Conservation (phyloP, 2,113 vertebrate genomes). For the Rutilus rutilus region DNA sequence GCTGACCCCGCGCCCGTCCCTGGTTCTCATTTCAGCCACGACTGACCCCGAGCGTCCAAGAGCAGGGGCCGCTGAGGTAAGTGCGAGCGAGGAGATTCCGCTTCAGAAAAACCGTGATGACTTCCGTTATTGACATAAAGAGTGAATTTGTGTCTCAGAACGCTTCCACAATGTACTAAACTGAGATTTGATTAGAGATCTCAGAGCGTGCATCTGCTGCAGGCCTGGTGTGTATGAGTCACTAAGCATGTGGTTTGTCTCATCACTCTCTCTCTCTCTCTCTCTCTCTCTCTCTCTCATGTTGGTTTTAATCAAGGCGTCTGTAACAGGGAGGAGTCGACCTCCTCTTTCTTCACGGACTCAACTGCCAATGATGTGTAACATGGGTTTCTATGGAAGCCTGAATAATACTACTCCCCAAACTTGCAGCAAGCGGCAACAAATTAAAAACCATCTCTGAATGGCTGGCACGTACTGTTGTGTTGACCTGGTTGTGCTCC, state of each 20-base stretch:
- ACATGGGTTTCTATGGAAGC: conserved; percentile 53
- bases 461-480: conserved; percentile 20
- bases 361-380: conserved; percentile 44
- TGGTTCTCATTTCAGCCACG: conserved; percentile 90
- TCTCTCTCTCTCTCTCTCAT: conserved; percentile 11
- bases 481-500: neutral
- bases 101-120: neutral
- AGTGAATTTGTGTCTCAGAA: conserved; percentile 40
- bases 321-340: conserved; percentile 31
- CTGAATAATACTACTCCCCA: conserved; percentile 44
- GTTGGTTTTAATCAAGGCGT: conserved; percentile 56
- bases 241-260: conserved; percentile 40
- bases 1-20: conserved; percentile 95
- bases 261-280: conserved; percentile 11
- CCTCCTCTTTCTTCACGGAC: conserved; percentile 43
- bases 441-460: conserved; percentile 42
- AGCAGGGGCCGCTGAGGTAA: conserved; percentile 83
- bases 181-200: conserved; percentile 45
- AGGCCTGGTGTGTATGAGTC: conserved; percentile 50
- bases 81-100: conserved; percentile 58
- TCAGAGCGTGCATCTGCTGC: conserved; percentile 31
- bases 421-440: conserved; percentile 13
- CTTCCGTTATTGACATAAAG: conserved; percentile 51
- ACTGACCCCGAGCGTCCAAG: conserved; percentile 60
- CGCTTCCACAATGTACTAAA: neutral